Evolutionary conservation across 2,888 invertebrate species (phyloP).

Genomic region (Bhutanitis thaidina): DNA sequence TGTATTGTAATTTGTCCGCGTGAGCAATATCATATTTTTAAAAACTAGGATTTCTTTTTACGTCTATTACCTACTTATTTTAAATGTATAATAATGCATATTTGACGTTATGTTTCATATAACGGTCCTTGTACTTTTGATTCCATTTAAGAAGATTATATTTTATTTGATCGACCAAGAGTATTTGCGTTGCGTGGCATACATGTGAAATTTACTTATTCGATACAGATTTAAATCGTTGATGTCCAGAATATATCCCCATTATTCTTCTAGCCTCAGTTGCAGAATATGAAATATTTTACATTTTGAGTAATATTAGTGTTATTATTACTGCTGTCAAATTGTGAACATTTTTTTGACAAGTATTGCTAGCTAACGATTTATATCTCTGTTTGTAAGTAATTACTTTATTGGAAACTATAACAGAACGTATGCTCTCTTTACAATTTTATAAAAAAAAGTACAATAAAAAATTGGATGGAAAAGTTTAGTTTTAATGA

Average conservation of each 20-base stretch:
- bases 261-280: no score
- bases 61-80: constrained; percentile 7
- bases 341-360: no score
- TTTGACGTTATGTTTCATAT: constrained; percentile 3
- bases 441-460: constrained; percentile 9
- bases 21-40: neutral
- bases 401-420: constrained; percentile 12
- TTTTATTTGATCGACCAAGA: constrained; percentile 6
- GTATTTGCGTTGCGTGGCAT: constrained; percentile 13
- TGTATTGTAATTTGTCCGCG: constrained; percentile 1
- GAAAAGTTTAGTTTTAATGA: constrained; percentile 11
- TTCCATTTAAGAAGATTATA: neutral
- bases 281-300: no score
- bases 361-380: no score
- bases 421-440: constrained; percentile 17
- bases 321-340: no score
- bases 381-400: neutral
- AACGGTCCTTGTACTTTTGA: constrained; percentile 10
- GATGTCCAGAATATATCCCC: no score
- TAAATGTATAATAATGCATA: constrained; percentile 9
- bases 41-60: neutral
- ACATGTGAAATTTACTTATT: constrained; percentile 2
- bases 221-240: no score
- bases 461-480: constrained; percentile 14
- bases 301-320: no score